Conservation (phyloP, 1,140 invertebrate species). For the Myzus persicae region DNA sequence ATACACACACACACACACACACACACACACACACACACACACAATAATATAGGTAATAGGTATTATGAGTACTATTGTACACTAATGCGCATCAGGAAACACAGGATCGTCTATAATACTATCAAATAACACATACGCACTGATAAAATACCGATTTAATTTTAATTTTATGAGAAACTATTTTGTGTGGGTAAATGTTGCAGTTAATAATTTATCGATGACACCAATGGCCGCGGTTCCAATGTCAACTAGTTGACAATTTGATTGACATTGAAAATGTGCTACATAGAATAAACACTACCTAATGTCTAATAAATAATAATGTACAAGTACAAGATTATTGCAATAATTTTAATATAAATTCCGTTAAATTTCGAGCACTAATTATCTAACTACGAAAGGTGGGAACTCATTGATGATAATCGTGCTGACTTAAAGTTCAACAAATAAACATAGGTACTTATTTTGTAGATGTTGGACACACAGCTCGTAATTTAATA, state of each 20-base stretch:
- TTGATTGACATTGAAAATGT: slow-evolving; percentile 9
- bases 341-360: not conserved
- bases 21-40: not conserved
- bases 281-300: not conserved
- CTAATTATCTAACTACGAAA: not conserved
- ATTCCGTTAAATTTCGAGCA: not conserved
- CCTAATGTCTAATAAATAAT: not conserved
- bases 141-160: not conserved
- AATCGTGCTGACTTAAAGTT: not conserved
- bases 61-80: not conserved
- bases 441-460: not conserved
- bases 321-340: not conserved
- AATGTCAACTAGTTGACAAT: not conserved
- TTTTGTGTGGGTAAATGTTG: not conserved
- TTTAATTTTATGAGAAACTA: not conserved
- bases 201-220: not conserved
- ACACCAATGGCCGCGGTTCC: not conserved
- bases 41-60: not conserved
- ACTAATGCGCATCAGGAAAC: not conserved
- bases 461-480: not conserved
- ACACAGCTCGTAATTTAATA: not conserved
- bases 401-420: not conserved
- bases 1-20: not conserved
- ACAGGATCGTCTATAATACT: not conserved
- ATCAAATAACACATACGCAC: not conserved